Evolutionary conservation across 2,888 invertebrate genomes (phyloP).

Genomic region (Synanthedon tipuliformis): DNA sequence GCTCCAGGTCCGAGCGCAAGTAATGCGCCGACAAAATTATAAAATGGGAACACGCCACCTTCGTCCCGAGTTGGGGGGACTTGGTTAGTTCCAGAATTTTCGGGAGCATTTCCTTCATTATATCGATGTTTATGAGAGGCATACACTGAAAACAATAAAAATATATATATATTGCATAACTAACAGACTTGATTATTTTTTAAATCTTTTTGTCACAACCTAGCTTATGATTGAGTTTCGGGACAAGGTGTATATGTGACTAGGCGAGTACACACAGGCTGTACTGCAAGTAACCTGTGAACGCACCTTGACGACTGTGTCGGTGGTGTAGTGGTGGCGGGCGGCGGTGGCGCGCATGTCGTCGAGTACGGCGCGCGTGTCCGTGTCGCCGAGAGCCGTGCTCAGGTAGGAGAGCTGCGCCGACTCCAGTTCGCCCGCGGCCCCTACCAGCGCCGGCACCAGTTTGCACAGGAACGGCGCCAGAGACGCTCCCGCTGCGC

Average conservation of each 20-base stretch:
- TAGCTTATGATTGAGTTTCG: too few relatives aligned
- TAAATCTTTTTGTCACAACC: too few relatives aligned
- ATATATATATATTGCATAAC: too few relatives aligned
- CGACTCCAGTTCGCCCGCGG: conserved; percentile 89
- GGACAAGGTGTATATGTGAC: too few relatives aligned
- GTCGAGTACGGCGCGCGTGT: conserved; percentile 81
- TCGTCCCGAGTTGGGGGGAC: conserved; percentile 85
- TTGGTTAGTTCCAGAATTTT: conserved; percentile 85
- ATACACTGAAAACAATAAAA: conserved; percentile 53
- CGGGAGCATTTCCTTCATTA: conserved; percentile 83
- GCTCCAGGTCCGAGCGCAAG: conserved; percentile 64
- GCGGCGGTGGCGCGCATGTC: conserved; percentile 83
- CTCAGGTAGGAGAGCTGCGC: conserved; percentile 83
- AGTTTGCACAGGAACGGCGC: conserved; percentile 82
- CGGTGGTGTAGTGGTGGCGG: conserved; percentile 87
- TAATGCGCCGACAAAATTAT: conserved; percentile 75
- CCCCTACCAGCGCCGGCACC: conserved; percentile 86
- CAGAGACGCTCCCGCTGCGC: conserved; percentile 78
- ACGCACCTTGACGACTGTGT: conserved; percentile 82
- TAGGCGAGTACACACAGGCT: not conserved
- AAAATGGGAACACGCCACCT: conserved; percentile 85
- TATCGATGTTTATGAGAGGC: conserved; percentile 80
- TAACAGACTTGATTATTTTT: too few relatives aligned
- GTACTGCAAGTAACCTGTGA: not conserved
- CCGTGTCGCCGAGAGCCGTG: conserved; percentile 76